Conservation (phyloP, 2,888 invertebrate species). For the Bugulina stolonifera region DNA sequence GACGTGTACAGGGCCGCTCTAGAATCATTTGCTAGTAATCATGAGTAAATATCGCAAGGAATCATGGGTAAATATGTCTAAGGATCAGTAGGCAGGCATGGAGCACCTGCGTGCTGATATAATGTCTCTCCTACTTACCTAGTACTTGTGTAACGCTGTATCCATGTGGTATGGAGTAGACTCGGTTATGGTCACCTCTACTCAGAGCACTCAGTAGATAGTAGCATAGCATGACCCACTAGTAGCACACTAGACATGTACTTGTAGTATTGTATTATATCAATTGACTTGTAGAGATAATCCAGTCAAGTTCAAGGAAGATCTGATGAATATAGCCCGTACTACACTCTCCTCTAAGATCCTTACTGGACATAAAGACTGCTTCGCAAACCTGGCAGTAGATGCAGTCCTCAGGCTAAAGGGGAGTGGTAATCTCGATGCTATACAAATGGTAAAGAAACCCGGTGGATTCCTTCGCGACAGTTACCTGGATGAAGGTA, state of each 20-base stretch:
- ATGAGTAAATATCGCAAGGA: too few species aligned
- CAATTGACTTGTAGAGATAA: constrained; percentile 59
- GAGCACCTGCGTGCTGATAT: too few species aligned
- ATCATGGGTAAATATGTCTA: too few species aligned
- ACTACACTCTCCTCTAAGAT: constrained; percentile 98
- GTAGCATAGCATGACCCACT: too few species aligned
- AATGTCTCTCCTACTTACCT: too few species aligned
- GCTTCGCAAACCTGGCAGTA: constrained; percentile 89
- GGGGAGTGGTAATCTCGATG: constrained; percentile 87
- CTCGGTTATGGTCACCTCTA: too few species aligned
- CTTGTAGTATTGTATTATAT: too few species aligned
- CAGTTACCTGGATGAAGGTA: constrained; percentile 81
- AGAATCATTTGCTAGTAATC: constrained; percentile 70
- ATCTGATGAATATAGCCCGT: constrained; percentile 90
- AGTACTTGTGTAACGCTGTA: too few species aligned
- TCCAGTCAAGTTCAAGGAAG: constrained; percentile 71
- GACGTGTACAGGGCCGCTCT: constrained; percentile 78
- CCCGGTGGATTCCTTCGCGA: constrained; percentile 86
- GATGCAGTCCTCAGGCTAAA: constrained; percentile 82
- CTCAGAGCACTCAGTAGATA: too few species aligned
- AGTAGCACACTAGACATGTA: too few species aligned
- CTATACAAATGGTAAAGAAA: constrained; percentile 97
- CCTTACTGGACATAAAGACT: constrained; percentile 90
- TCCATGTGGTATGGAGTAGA: too few species aligned
- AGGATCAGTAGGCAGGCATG: too few species aligned